These are phyloP conservation scores for Pogonus chalceus DNA, from an alignment of 1,140 invertebrate species.

Conservation along the genomic window DNA sequence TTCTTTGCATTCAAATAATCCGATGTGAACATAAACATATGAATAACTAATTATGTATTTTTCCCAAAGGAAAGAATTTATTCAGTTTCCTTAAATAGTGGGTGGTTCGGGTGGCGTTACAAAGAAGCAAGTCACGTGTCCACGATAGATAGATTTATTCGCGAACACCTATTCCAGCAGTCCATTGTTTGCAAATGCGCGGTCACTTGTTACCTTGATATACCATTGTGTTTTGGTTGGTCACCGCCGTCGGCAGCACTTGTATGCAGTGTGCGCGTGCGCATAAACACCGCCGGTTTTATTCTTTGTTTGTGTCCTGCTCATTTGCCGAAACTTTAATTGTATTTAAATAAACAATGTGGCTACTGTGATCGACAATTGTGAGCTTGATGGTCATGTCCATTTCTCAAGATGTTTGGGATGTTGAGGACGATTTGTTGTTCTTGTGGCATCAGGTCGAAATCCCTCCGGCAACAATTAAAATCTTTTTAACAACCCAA, in stretches of 20 bases:
- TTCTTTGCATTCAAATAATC: no score
- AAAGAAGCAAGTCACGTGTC: neutral
- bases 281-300: no score
- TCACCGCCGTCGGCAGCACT: neutral
- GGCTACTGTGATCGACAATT: neutral
- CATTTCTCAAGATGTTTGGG: neutral
- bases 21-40: no score
- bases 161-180: neutral
- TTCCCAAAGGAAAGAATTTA: no score
- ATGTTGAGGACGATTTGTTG: neutral
- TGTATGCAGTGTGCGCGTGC: neutral
- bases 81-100: no score
- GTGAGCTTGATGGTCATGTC: neutral
- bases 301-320: no score
- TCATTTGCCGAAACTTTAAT: constrained; percentile 5
- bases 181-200: constrained; percentile 4
- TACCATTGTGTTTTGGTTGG: neutral
- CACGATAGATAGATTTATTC: constrained; percentile 3
- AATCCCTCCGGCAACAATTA: no score
- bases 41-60: no score
- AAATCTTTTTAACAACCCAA: no score
- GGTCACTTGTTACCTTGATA: neutral
- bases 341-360: constrained; percentile 7
- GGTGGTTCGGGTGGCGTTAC: neutral
- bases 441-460: no score